Base-by-base conservation (phyloP, 2,797 vertebrate genomes). In the Tiaroga cobitis region DNA sequence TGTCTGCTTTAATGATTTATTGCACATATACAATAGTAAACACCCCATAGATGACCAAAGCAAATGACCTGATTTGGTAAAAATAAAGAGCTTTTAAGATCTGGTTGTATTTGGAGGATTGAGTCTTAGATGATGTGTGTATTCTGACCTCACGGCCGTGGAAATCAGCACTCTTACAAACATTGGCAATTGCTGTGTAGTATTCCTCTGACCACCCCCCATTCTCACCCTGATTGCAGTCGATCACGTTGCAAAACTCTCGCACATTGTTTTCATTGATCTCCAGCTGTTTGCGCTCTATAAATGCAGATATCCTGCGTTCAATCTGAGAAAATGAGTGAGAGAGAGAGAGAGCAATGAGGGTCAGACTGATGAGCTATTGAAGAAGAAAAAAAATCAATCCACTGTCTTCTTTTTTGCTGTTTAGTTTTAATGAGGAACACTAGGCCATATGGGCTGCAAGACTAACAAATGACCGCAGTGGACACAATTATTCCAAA, bases 251-350 rank as follows among this genome's bases (percentile, higher is more conserved):
- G 96, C 98, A 99, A 96, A 99, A 99, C 96, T 99, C 98, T 91
- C 98, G 97, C 92, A 99, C 97, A 92, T 99, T 99, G 96, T 99
- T 99, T 97, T 99, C 98, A 97, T 99, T 99, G 97, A 99, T 99
- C 96, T 99, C 98, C 91, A 97, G 97, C 97, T 99, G 98, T 93
- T 99, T 99, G 95, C 97, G 97, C 95, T 98, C 98, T 95, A 99
- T 99, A 97, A 99, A 99, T 94, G 98, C 98, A 95, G 96, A 98
- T 98, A 99, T 99, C 95, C 98, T 95, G 87, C 98, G 97, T 94
- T 99, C 97, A 95, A 99, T 99, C 98, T 99, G 93, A 51, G 93
- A 69, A 67, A 46, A 70, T 65, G 56, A 81, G 69, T 9, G 11
- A 77, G 46, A 46, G 11, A 82, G 68, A 87, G 78, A 79, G 21